Conservation (phyloP, 2,113 vertebrate genomes). For the Catharus fuscescens region DNA sequence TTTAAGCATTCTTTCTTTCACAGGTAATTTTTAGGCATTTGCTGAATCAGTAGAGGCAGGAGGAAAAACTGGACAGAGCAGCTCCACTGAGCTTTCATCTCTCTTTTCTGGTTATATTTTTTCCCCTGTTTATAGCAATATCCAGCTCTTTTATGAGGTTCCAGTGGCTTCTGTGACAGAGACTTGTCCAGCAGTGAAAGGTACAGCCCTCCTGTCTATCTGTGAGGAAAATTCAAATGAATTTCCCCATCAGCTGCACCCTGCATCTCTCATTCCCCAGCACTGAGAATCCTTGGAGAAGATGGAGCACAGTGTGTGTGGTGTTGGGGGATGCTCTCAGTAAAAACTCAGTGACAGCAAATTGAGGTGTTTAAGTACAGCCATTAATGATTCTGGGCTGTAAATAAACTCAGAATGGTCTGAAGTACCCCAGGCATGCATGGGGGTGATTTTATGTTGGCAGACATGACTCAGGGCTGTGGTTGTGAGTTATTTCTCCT, state of each 20-base stretch:
- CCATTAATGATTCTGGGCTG: rapidly evolving
- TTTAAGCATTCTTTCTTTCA: not conserved
- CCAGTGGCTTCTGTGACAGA: not conserved
- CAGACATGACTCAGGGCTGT: not conserved
- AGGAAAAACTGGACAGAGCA: not conserved
- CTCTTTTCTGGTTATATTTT: not conserved
- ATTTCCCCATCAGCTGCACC: not conserved
- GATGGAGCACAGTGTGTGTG: not conserved
- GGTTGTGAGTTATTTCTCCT: not conserved
- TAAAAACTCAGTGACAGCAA: not conserved
- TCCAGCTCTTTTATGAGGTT: not conserved
- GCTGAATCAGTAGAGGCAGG: not conserved
- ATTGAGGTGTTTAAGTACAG: not conserved
- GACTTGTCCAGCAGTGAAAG: not conserved
- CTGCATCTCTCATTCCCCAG: not conserved
- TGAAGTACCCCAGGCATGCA: not conserved
- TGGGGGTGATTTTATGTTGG: not conserved
- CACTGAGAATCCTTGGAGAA: not conserved
- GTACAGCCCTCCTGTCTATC: not conserved
- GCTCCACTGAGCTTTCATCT: not conserved
- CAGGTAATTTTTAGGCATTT: not conserved
- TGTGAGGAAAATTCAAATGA: not conserved
- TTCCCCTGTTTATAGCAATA: not conserved
- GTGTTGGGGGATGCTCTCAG: not conserved
- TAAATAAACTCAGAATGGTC: not conserved